These are phyloP conservation scores for Xerus rutilus DNA, from an alignment of 2,797 vertebrate genomes.

Conservation along the genomic window DNA sequence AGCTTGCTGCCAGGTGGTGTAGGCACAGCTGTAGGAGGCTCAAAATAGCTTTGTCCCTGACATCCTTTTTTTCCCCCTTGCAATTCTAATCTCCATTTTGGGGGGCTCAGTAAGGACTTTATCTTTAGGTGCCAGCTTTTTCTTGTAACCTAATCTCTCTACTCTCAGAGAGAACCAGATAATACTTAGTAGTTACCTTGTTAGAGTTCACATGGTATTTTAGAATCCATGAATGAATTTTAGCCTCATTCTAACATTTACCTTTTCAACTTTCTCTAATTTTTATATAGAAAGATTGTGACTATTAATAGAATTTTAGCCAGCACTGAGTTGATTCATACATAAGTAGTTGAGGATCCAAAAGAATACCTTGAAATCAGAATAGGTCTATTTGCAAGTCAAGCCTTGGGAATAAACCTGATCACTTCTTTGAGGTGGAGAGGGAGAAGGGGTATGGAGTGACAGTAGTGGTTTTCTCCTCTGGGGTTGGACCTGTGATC, in stretches of 20 bases:
- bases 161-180: not conserved
- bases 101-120: not conserved
- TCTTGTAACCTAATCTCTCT: conserved; percentile 34
- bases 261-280: conserved; percentile 8
- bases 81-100: conserved; percentile 36
- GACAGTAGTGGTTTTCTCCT: conserved; percentile 45
- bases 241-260: not conserved
- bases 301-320: conserved; percentile 35
- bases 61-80: conserved; percentile 26
- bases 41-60: conserved; percentile 57
- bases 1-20: not conserved
- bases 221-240: conserved; percentile 37
- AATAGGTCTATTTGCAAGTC: conserved; percentile 35
- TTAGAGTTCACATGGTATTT: not conserved
- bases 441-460: conserved; percentile 16
- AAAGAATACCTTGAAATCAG: conserved; percentile 47
- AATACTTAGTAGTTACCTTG: not conserved
- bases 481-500: conserved; percentile 36
- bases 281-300: conserved; percentile 43
- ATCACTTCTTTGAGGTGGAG: conserved; percentile 39
- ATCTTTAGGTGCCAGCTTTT: conserved; percentile 36
- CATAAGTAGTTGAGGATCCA: not conserved
- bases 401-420: conserved; percentile 23
- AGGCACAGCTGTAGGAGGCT: conserved; percentile 51
- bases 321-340: not conserved